Base-by-base conservation (phyloP, 2,888 invertebrate species). In the Pteria penguin region DNA sequence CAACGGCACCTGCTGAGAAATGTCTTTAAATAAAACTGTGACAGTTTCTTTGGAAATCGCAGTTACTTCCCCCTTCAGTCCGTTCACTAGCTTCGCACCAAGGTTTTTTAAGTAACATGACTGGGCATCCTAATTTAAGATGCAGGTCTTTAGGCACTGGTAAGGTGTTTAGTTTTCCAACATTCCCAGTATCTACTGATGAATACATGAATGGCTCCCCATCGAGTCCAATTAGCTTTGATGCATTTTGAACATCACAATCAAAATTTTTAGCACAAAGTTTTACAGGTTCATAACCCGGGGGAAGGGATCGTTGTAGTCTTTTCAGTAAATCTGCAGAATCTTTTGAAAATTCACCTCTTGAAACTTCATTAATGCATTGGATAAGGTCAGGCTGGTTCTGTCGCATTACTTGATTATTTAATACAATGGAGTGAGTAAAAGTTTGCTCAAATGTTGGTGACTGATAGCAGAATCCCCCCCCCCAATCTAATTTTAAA, bases 21-120 rank as follows among this genome's bases (percentile, higher is more conserved):
- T 33, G 29, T 27, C 36, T 24, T 60, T n/a, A 57, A 72, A 65
- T 27, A 27, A 52, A 24, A 71, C 78, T 60, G 58, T 54, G 1
- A 75, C 58, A 1, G 22, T 4, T 27, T 78, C 67, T 14, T 31
- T 8, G 29, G 32, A n/a, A 22, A 78, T 24, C 0, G 22, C 8
- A 36, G 27, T 36, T 1, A 78, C 63, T 54, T 2, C 2, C 29
- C 5, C 74, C 78, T 57, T n/a, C 31, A 79, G 26, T 11, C 77
- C 76, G 75, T 81, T 79, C n/a, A 79, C 74, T 18, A 79, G 32
- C 24, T 73, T 73, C n/a, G 63, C 73, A 55, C 77, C 61, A 22
- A 77, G 27, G 52, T 79, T 79, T n/a, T 61, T 65, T n/a, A n/a
- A n/a, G n/a, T n/a, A n/a, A n/a, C n/a, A n/a, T n/a, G n/a, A n/a